phyloP scores from a whole-genome alignment of 2,888 invertebrate genomes.

The Conops quadrifasciatus region DNA sequence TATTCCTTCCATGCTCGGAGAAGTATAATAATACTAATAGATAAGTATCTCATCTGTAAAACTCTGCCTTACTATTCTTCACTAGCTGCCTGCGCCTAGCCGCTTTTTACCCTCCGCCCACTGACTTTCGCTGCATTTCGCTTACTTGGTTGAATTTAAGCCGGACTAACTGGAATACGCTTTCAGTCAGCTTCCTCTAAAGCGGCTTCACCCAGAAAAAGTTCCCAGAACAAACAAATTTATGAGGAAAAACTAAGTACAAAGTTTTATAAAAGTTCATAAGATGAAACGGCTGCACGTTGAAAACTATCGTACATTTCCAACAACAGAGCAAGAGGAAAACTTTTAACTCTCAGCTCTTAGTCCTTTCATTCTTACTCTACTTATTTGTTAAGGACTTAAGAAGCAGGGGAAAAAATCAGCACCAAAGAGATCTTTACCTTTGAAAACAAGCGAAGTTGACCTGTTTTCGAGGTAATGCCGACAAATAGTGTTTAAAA shows the following conservation, averaged over 20 bases:
- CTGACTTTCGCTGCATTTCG: not conserved
- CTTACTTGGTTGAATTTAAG: not conserved
- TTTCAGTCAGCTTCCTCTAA: not conserved
- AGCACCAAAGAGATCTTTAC: too few species aligned
- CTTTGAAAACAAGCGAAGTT: too few species aligned
- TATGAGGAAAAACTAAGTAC: slow-evolving; percentile 13
- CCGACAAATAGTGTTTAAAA: too few species aligned
- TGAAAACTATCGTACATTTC: not conserved
- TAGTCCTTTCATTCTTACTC: not conserved
- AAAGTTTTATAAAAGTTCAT: slow-evolving; percentile 1
- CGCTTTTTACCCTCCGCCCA: not conserved
- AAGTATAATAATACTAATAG: too few species aligned
- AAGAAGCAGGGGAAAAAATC: not conserved
- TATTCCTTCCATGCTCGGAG: too few species aligned
- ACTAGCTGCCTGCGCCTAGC: too few species aligned
- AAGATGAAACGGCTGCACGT: slow-evolving; percentile 17
- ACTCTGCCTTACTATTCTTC: too few species aligned
- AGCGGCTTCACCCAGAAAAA: not conserved
- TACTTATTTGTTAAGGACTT: not conserved
- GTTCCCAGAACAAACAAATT: slow-evolving; percentile 18
- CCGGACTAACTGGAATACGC: not conserved
- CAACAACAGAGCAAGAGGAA: not conserved
- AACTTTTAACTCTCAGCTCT: slow-evolving; percentile 7
- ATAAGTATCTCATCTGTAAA: too few species aligned
- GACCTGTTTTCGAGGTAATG: too few species aligned